Evolutionary conservation across 2,888 invertebrate species (phyloP).

Genomic region (Tryphoninae sp.): DNA sequence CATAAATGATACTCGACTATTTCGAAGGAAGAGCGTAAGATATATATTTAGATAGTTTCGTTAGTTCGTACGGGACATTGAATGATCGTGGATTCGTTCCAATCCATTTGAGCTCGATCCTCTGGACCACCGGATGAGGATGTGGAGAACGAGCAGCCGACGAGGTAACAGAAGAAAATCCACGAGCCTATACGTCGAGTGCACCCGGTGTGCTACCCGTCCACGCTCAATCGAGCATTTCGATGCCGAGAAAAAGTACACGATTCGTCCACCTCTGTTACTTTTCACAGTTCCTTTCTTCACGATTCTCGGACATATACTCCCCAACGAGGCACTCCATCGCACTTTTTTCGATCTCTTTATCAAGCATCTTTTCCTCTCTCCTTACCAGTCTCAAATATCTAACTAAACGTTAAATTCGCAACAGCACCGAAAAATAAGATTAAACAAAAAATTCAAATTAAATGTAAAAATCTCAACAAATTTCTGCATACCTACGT

Average conservation of each 20-base stretch:
- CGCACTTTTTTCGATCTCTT: conserved; percentile 23
- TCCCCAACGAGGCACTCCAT: conserved; percentile 8
- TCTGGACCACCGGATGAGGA: conserved; percentile 56
- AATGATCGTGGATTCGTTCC: conserved; percentile 63
- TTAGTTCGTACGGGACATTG: conserved; percentile 48
- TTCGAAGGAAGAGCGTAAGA: not conserved
- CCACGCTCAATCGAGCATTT: conserved; percentile 53
- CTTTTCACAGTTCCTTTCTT: conserved; percentile 49
- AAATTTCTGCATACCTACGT: not conserved
- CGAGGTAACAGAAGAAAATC: conserved; percentile 44
- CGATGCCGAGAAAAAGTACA: conserved; percentile 53
- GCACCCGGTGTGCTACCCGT: conserved; percentile 51
- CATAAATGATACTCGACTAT: not conserved
- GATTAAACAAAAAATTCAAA: not conserved
- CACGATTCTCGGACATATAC: conserved; percentile 24
- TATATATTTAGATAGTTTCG: conserved; percentile 27
- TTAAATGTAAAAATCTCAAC: not conserved
- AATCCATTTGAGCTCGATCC: conserved; percentile 64
- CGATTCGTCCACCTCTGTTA: conserved; percentile 38
- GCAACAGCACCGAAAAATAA: not conserved
- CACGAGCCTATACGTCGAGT: conserved; percentile 62
- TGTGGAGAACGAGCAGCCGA: conserved; percentile 36
- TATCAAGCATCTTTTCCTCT: not conserved
- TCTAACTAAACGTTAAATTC: not conserved
- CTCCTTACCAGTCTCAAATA: too few relatives aligned